These are phyloP conservation scores for Chamaea fasciata DNA, from an alignment of 2,113 vertebrate species.

Conservation along the genomic window DNA sequence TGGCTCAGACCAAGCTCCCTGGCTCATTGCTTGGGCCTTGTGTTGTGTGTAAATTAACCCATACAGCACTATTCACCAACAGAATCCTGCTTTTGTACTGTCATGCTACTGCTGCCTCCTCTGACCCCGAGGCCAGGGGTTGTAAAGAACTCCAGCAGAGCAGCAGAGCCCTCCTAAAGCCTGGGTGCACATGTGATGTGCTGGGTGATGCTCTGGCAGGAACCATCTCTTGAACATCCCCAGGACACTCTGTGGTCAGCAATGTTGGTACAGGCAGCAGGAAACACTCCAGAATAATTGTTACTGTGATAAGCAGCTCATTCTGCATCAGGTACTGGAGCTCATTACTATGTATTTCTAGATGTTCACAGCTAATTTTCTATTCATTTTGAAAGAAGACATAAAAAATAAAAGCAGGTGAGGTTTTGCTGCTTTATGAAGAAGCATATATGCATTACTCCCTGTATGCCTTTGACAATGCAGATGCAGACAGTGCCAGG, in stretches of 20 bases:
- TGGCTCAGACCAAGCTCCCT: not conserved
- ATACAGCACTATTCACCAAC: too few species aligned
- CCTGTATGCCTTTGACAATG: not conserved
- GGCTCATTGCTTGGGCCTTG: not conserved
- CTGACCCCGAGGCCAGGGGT: not conserved
- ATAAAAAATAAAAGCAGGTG: not conserved
- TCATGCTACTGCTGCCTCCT: not conserved
- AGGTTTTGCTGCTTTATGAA: not conserved
- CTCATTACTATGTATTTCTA: not conserved
- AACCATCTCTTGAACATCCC: not conserved
- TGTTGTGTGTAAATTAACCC: not conserved
- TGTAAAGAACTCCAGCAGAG: not conserved
- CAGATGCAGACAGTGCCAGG: not conserved
- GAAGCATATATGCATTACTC: not conserved
- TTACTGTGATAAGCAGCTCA: not conserved
- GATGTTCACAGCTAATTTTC: not conserved
- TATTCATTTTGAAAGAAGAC: not conserved
- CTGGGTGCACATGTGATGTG: fast-evolving
- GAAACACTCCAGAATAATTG: not conserved
- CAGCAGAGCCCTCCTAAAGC: fast-evolving
- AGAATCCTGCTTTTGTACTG: not conserved
- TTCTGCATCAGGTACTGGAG: not conserved
- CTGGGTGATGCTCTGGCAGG: not conserved
- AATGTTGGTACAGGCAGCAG: not conserved
- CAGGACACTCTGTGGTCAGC: not conserved